Percentiles rank a stretch among this genome's conserved stretches.
These are phyloP conservation scores for Netelia fuscicornis DNA, from an alignment of 2,888 invertebrate species.

Conservation along the genomic window DNA sequence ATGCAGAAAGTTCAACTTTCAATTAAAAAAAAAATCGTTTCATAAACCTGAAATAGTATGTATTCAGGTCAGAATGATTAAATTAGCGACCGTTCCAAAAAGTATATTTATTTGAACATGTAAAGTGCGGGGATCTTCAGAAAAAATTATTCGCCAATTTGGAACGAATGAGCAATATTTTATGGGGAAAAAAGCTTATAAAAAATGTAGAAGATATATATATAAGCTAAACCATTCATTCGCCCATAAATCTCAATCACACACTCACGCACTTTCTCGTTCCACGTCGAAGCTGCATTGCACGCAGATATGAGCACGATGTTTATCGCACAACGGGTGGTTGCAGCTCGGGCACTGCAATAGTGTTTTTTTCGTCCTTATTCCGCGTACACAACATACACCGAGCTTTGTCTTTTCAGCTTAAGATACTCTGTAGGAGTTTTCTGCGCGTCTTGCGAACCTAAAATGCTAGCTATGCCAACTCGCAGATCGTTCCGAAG, in stretches of 20 bases:
- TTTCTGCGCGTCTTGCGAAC: not conserved
- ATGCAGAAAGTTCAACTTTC: not conserved
- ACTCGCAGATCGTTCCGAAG: not conserved
- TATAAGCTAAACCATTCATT: not conserved
- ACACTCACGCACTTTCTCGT: not conserved
- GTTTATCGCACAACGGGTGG: conserved; percentile 1
- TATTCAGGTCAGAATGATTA: conserved; percentile 14
- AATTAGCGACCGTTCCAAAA: conserved; percentile 31
- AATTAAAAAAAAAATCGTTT: conserved; percentile 20
- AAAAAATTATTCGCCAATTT: conserved; percentile 21
- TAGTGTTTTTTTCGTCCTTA: not conserved
- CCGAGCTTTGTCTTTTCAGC: not conserved
- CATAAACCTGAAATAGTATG: conserved; percentile 18
- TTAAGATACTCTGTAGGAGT: not conserved
- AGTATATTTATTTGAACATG: conserved; percentile 27
- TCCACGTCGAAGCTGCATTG: not conserved
- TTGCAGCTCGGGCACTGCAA: conserved; percentile 12
- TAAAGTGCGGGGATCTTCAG: not conserved
- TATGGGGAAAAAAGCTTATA: conserved; percentile 3
- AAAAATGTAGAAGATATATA: not conserved
- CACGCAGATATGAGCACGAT: not conserved
- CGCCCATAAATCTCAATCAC: not conserved
- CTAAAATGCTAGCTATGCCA: not conserved
- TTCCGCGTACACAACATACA: not conserved
- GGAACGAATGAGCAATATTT: not conserved